Evolutionary conservation across 2,888 invertebrate genomes (phyloP), one percentile per base, ranked within the genome.

Genomic region (Subacronicta megacephala): DNA sequence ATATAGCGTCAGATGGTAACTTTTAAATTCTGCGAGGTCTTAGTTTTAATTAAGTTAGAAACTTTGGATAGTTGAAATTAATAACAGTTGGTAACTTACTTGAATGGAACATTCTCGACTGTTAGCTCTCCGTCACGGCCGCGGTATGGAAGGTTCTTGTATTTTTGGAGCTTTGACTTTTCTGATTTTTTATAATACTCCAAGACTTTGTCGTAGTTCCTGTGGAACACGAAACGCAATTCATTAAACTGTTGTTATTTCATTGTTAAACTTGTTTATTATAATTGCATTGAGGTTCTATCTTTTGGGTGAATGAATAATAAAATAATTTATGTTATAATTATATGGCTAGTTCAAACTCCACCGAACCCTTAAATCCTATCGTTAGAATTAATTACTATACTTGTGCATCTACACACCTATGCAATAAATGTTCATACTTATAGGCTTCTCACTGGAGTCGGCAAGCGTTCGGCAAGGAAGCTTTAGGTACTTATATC

Each of bases 161-260:
- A 95, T 73, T 92, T 89, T 83, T 88, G 90, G 61, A 94, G 68
- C 63, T 92, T 89, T 3, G 93, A 89, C 63, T 90, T 91, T 85
- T 96, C 96, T 0, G 96, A 95, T 86, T 96, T 96, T 47, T 94
- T 90, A 75, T 95, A 96, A 81, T 96, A 96, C 18, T 92, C 91
- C 57, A 96, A 77, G 20, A 96, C 95, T 37, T 96, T 95, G 0
- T 90, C 77, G 78, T 95, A 96, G 17, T 96, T 95, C 98, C 98
- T 94, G 85, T 59, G 75, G 77, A 62, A 52, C 43, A 56, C 18
- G 33, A 31, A 33, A 43, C 18, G 37, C 16, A 12, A 0, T 31
- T 16, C 10, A 20, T 50, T 5, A 23, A 41, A 18, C 9, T 15
- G 1, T 23, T 26, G 31, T n/a, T n/a, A n/a, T n/a, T n/a, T n/a